Evolutionary conservation across 2,888 invertebrate species (phyloP).

Genomic region (Meiosimyza decipiens): DNA sequence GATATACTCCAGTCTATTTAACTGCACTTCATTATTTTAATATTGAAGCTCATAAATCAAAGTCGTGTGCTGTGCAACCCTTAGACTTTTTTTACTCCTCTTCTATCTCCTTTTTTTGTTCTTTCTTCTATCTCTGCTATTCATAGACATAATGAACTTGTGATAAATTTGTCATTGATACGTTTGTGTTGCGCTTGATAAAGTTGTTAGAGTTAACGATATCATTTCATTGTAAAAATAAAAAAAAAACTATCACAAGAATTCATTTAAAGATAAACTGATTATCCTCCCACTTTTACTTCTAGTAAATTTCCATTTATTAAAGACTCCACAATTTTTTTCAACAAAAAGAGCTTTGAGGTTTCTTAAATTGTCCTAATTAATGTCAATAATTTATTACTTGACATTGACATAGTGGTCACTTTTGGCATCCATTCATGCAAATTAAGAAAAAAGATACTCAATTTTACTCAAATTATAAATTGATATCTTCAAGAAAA

Average conservation of each 20-base stretch:
- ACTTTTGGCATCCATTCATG: background rate
- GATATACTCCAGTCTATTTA: background rate
- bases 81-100: background rate
- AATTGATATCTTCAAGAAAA: too few species aligned
- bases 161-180: slow-evolving; percentile 30
- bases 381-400: background rate
- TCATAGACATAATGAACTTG: background rate
- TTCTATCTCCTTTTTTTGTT: too few species aligned
- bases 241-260: background rate
- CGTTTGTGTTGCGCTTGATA: background rate
- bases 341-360: background rate
- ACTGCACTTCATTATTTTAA: slow-evolving; percentile 47
- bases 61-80: slow-evolving; percentile 35
- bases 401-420: background rate
- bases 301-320: too few species aligned
- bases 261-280: too few species aligned
- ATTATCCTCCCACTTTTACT: too few species aligned
- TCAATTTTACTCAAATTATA: too few species aligned
- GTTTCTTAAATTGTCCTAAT: background rate
- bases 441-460: too few species aligned
- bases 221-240: background rate
- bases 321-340: too few species aligned
- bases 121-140: too few species aligned
- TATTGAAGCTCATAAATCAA: slow-evolving; percentile 48
- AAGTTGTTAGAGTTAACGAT: slow-evolving; percentile 4